phyloP scores from a whole-genome alignment of 2,888 invertebrate species.

The Drosophila koepferae region DNA sequence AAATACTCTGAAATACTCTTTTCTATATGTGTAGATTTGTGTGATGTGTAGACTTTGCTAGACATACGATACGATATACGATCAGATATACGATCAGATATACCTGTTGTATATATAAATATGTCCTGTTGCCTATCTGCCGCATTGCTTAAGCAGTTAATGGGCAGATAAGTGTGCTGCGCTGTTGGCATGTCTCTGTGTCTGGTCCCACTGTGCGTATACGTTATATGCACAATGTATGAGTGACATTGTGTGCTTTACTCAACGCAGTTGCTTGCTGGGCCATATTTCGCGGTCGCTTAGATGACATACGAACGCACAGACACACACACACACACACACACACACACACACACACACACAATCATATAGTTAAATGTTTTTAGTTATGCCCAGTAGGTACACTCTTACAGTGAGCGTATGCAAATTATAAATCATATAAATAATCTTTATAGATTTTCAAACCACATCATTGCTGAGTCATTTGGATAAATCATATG shows the following conservation, averaged over 20 bases:
- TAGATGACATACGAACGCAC: conserved; percentile 12
- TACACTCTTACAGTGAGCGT: neutral
- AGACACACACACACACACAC: neutral
- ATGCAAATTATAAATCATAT: neutral
- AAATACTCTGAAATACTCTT: no score
- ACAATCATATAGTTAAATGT: conserved; percentile 18
- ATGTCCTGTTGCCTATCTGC: neutral
- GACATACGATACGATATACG: neutral
- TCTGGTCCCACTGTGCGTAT: conserved; percentile 26
- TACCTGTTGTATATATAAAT: neutral
- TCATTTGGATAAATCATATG: neutral
- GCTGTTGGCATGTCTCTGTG: neutral
- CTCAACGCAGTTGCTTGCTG: conserved; percentile 29
- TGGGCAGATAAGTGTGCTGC: neutral
- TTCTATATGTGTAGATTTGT: no score
- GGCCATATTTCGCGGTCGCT: conserved; percentile 40
- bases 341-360: neutral
- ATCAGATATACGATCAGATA: no score
- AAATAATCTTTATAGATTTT: no score
- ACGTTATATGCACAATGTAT: conserved; percentile 13
- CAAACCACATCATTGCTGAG: no score
- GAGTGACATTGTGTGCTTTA: conserved; percentile 28
- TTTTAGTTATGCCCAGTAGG: neutral
- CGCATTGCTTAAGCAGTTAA: conserved; percentile 2
- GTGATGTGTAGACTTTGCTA: no score